These are phyloP conservation scores for Dendronephthya gigantea DNA, from an alignment of 64 coral and sea anemone species.

Conservation along the genomic window DNA sequence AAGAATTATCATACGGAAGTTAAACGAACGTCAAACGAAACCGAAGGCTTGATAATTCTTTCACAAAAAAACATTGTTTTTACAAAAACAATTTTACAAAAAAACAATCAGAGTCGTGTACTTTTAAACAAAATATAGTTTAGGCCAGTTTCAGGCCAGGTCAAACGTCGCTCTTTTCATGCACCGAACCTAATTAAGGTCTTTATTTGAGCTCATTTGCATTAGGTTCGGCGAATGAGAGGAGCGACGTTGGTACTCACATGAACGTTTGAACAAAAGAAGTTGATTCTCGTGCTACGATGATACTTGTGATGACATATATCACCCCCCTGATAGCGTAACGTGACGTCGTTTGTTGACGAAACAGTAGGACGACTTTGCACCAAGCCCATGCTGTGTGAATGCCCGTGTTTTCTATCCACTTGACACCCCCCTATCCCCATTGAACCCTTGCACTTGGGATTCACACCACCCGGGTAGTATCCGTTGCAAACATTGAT, in stretches of 20 bases:
- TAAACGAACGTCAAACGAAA: too few relatives aligned
- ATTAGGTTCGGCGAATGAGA: too few relatives aligned
- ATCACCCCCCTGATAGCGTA: constrained; percentile 62
- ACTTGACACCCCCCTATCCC: constrained; percentile 65
- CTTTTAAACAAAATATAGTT: too few relatives aligned
- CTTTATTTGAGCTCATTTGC: too few relatives aligned
- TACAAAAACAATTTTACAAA: too few relatives aligned
- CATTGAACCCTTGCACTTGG: constrained; percentile 35
- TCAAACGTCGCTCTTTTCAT: too few relatives aligned
- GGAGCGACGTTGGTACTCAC: constrained; percentile 50
- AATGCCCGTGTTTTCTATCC: constrained; percentile 33
- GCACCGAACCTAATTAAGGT: too few relatives aligned
- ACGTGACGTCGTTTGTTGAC: constrained; percentile 14
- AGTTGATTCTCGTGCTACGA: constrained; percentile 65
- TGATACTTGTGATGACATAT: constrained; percentile 59
- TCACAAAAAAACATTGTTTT: too few relatives aligned
- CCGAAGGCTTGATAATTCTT: too few relatives aligned
- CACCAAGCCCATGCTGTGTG: constrained; percentile 60
- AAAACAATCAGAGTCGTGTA: too few relatives aligned
- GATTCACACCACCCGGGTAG: not conserved
- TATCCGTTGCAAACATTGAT: constrained; percentile 68
- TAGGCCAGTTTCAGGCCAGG: too few relatives aligned
- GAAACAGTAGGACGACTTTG: constrained; percentile 55
- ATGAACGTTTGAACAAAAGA: constrained; percentile 53
- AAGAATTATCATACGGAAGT: too few relatives aligned